phyloP scores from a whole-genome alignment of 2,113 vertebrate species.

The Nyctereutes procyonoides region DNA sequence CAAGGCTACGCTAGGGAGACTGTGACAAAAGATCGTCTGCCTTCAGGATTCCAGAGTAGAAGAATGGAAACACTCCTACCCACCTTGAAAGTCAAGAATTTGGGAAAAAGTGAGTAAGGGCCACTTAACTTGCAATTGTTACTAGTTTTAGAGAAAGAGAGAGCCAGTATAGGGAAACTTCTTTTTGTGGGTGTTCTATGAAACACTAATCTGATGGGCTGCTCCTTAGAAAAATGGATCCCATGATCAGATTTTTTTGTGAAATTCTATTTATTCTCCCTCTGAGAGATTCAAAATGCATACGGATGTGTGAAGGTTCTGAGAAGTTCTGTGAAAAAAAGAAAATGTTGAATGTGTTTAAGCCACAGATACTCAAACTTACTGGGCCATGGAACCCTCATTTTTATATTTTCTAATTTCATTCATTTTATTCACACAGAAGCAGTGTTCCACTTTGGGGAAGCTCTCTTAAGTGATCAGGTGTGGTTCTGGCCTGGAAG shows the following conservation, averaged over 20 bases:
- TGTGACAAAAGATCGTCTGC: not conserved
- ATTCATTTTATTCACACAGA: not conserved
- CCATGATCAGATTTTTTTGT: not conserved
- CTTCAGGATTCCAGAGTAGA: not conserved
- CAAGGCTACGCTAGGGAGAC: not conserved
- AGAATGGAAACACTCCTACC: not conserved
- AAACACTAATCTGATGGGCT: not conserved
- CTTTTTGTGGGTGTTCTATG: not conserved
- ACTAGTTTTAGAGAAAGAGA: slow-evolving; percentile 15
- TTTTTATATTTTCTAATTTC: not conserved
- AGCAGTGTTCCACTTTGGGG: not conserved
- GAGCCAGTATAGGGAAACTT: not conserved
- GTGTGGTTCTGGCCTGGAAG: not conserved
- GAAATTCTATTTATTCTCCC: not conserved
- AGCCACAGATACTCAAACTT: slow-evolving; percentile 20
- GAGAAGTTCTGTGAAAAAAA: not conserved
- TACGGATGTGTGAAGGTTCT: not conserved
- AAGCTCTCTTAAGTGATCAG: not conserved
- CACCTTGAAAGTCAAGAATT: not conserved
- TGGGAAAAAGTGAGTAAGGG: not conserved
- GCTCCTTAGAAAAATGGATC: not conserved
- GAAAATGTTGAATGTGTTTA: not conserved
- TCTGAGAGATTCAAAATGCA: not conserved
- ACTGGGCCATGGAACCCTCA: not conserved
- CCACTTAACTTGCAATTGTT: not conserved